A percentile compares a stretch with the other conserved stretches of the same genome.
phyloP scores from a whole-genome alignment of 2,888 invertebrate genomes.

The Cosmorhoe ocellata region DNA sequence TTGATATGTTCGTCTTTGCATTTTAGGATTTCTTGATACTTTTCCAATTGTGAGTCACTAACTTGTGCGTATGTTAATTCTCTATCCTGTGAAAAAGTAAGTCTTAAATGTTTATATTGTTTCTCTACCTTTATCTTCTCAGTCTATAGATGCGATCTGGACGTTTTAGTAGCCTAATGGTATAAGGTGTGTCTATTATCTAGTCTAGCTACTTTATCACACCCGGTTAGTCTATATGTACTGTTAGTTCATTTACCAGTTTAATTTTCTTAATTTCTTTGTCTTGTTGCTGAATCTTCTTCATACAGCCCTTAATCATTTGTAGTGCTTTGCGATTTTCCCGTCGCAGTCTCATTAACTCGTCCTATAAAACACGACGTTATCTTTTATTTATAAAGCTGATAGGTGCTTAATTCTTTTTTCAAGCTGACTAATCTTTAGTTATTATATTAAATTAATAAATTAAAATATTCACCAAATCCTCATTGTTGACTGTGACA shows the following conservation, averaged over 20 bases:
- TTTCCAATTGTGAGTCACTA: constrained; percentile 70
- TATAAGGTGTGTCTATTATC: no score
- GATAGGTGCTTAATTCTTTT: no score
- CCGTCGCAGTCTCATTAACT: constrained; percentile 71
- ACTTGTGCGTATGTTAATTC: constrained; percentile 69
- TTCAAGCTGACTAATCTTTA: no score
- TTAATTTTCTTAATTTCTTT: constrained; percentile 75
- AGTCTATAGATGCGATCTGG: no score
- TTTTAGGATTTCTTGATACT: constrained; percentile 74
- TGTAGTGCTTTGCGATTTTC: constrained; percentile 82
- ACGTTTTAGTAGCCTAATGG: no score
- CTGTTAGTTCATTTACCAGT: constrained; percentile 50
- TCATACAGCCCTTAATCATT: constrained; percentile 82
- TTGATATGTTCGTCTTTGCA: constrained; percentile 81
- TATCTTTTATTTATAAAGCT: not conserved
- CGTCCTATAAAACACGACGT: constrained; percentile 54
- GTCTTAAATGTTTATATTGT: not conserved
- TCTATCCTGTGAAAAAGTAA: constrained; percentile 54
- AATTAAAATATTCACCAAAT: constrained; percentile 64
- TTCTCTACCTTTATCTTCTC: no score
- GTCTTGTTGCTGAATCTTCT: constrained; percentile 79
- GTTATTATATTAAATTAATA: no score
- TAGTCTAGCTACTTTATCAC: no score
- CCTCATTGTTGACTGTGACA: constrained; percentile 62
- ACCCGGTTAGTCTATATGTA: no score